A percentile compares a stretch with the other conserved stretches of the same genome.
Conservation (phyloP, 2,113 vertebrate species). For the Corythoichthys haematopterus region DNA sequence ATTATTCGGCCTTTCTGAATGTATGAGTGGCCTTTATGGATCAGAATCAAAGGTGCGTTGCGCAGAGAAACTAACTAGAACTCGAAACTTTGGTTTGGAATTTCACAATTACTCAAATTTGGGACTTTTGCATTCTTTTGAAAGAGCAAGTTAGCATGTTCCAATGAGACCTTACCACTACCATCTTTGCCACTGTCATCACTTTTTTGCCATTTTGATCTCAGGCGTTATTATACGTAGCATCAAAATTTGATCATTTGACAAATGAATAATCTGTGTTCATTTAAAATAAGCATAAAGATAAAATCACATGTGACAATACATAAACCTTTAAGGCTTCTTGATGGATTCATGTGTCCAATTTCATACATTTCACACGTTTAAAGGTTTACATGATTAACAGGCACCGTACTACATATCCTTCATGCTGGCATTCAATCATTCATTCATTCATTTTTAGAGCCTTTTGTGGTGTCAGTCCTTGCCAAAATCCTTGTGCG, state of each 20-base stretch:
- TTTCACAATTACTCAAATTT: not conserved
- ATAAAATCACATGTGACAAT: not conserved
- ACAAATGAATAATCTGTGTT: not conserved
- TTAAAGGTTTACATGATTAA: conserved; percentile 23
- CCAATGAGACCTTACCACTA: not conserved
- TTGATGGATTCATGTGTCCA: conserved; percentile 5
- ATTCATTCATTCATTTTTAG: conserved; percentile 9
- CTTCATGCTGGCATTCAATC: conserved; percentile 11
- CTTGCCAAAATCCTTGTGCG: conserved; percentile 33
- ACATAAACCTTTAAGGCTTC: not conserved
- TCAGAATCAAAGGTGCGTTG: not conserved
- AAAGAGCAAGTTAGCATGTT: not conserved
- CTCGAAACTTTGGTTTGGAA: not conserved
- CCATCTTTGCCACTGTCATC: not conserved
- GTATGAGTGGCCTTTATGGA: not conserved
- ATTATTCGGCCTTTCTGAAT: no score
- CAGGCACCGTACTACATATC: conserved; percentile 16
- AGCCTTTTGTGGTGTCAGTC: conserved; percentile 31
- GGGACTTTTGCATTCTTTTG: no score
- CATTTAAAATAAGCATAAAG: not conserved
- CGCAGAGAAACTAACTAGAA: not conserved
- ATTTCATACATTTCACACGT: conserved; percentile 4
- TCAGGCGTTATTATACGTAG: not conserved
- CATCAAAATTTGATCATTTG: not conserved
- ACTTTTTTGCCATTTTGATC: not conserved